Base-by-base conservation (phyloP, 2,888 invertebrate genomes). In the Dexiosoma caninum region DNA sequence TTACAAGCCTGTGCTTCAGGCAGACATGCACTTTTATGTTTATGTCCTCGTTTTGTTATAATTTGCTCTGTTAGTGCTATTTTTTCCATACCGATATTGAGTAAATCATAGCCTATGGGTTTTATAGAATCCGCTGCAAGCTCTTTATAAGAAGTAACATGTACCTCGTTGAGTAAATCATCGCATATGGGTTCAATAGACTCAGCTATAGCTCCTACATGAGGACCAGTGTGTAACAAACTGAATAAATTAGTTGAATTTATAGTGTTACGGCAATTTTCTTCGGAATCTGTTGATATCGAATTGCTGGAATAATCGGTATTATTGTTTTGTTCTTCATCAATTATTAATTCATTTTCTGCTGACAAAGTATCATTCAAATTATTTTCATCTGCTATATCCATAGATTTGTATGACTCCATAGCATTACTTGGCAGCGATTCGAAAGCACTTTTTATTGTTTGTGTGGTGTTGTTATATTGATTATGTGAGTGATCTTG, bases 11-110 rank as follows among this genome's bases (percentile, higher is more conserved):
- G 44, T 0, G 35, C 8, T 27, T 62, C 42, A 1, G 40, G 12
- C 27, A 30, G 6, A 66, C 49, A 46, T 62, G 80, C 79, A 53
- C 21, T 67, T 83, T 83, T 81, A 0, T 81, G 84, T 51, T 83
- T 84, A 44, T 60, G 80, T 14, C 78, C 78, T 53, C 44, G 67
- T 55, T 44, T 78, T 1, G 35, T 1, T 51, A 44, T 72, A 9
- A 8, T 16, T 23, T 55, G 30, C 1, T 8, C 0, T 16, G 14
- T 6, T 16, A 23, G 12, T 30, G 60, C 6, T 19, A 14, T 10
- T 9, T 10, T 19, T 3, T 27, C 3, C 2, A 40, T 2, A 0
- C 57, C 40, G 2, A 30, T 14, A 9, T 23, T 19, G 2, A 75
- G 62, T 19, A 75, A 19, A 62, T 78, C 67, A 21, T 62, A 27